Evolutionary conservation across 2,113 vertebrate species (phyloP).

Genomic region (Alexandromys fortis): DNA sequence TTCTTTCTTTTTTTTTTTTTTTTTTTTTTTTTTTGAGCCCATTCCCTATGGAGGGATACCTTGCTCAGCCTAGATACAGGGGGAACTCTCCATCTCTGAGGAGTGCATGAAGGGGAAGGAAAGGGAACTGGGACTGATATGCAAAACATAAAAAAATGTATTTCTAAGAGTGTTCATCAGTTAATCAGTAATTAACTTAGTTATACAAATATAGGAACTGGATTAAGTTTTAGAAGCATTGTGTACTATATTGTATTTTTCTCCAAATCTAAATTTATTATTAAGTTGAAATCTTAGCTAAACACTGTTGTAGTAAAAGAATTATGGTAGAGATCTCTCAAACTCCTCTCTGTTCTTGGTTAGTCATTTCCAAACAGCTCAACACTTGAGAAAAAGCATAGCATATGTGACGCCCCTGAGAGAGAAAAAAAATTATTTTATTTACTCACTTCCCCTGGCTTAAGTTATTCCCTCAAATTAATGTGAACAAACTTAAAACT

Average conservation of each 20-base stretch:
- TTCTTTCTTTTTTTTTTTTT: too few species aligned
- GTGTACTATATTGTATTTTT: neutral
- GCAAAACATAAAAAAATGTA: too few species aligned
- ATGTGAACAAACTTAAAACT: neutral
- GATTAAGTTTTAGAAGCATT: neutral
- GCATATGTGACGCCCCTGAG: accelerated
- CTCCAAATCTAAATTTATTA: neutral
- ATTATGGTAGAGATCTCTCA: neutral
- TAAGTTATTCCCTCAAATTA: too few species aligned
- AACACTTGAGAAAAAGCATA: neutral
- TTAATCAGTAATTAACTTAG: neutral
- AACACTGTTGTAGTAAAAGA: neutral
- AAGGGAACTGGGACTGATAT: too few species aligned
- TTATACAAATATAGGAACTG: neutral
- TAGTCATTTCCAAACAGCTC: neutral
- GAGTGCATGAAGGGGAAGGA: too few species aligned
- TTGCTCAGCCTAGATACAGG: too few species aligned
- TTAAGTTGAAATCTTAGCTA: neutral
- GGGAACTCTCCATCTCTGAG: too few species aligned
- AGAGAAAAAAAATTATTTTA: neutral
- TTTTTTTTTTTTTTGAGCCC: too few species aligned
- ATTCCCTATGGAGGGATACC: too few species aligned
- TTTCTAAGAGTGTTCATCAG: neutral
- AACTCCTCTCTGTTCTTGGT: neutral
- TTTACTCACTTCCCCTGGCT: neutral